Base-by-base conservation (phyloP, 1,140 invertebrate genomes). In the Thalassaphorura encarpata region DNA sequence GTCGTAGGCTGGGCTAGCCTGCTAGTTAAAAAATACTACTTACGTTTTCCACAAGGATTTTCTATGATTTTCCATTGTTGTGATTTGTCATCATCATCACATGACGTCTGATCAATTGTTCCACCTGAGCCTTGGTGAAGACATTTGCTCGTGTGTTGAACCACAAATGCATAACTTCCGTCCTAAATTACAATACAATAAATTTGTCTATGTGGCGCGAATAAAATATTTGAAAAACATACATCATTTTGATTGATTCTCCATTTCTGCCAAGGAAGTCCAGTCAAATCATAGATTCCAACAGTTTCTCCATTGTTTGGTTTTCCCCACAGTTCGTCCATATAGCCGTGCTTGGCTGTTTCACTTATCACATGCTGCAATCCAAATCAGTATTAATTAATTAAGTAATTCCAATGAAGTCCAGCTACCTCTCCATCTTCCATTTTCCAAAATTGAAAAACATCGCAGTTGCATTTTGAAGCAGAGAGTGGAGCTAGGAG, bases 11-110 rank as follows among this genome's bases (percentile, higher is more conserved):
- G n/a, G n/a, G n/a, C n/a, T n/a, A n/a, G n/a, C n/a, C n/a, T n/a
- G n/a, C n/a, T n/a, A n/a, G n/a, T n/a, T n/a, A n/a, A n/a, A n/a
- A n/a, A n/a, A n/a, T n/a, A n/a, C n/a, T 27, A 24, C 46, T 48
- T 29, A 48, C 46, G 46, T 48, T 48, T 48, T 29, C 46, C 46
- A 29, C 46, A 48, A 48, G 46, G 46, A 24, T 48, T 28, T 29
- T 48, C 19, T 29, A 48, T 29, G 11, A 48, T 28, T 48, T 48
- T 48, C 46, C 46, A 48, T 18, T 48, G 5, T 24, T 48, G 46
- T 24, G 46, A 48, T 19, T 48, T 15, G 11, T 48, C 46, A 24
- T 26, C 24, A 26, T 48, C 46, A 24, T 48, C 46, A 29, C 46
- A 48, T 5, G 15, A 15, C 15, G 5, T 5, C 24, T 48, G 46